Percentiles rank a stretch among this genome's conserved stretches.
Evolutionary conservation across 2,888 invertebrate genomes (phyloP).

Genomic region (Stenurella melanura): DNA sequence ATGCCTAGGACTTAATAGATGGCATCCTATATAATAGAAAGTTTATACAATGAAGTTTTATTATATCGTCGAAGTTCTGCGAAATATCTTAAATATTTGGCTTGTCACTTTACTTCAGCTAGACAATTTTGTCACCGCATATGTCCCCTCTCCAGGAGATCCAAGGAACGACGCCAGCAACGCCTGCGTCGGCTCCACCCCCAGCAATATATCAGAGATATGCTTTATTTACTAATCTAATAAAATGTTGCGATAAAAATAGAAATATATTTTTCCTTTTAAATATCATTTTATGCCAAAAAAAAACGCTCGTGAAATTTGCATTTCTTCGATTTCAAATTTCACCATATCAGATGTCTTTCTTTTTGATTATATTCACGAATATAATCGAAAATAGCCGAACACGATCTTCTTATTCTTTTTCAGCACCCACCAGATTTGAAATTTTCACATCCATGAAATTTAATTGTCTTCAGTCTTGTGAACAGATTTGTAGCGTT

Average conservation of each 20-base stretch:
- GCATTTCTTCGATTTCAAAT: constrained; percentile 10
- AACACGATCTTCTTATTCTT: constrained; percentile 62
- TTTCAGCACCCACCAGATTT: constrained; percentile 68
- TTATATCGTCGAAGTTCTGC: constrained; percentile 8
- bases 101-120: constrained; percentile 45
- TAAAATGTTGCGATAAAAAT: constrained; percentile 45
- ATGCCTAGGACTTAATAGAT: neutral
- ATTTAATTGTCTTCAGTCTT: constrained; percentile 69
- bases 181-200: constrained; percentile 55
- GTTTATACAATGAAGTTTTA: neutral
- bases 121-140: constrained; percentile 55
- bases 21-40: neutral
- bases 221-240: constrained; percentile 41
- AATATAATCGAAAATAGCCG: constrained; percentile 68
- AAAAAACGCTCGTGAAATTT: neutral
- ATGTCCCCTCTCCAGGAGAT: constrained; percentile 45
- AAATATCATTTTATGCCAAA: constrained; percentile 10
- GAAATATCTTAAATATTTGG: constrained; percentile 56
- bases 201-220: constrained; percentile 49
- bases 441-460: constrained; percentile 65
- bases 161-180: constrained; percentile 34
- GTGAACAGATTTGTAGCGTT: constrained; percentile 59
- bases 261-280: constrained; percentile 34
- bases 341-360: constrained; percentile 55
- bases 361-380: constrained; percentile 62